Evolutionary conservation across 2,888 invertebrate genomes (phyloP).

Genomic region (Drosophila quasianomalipes): DNA sequence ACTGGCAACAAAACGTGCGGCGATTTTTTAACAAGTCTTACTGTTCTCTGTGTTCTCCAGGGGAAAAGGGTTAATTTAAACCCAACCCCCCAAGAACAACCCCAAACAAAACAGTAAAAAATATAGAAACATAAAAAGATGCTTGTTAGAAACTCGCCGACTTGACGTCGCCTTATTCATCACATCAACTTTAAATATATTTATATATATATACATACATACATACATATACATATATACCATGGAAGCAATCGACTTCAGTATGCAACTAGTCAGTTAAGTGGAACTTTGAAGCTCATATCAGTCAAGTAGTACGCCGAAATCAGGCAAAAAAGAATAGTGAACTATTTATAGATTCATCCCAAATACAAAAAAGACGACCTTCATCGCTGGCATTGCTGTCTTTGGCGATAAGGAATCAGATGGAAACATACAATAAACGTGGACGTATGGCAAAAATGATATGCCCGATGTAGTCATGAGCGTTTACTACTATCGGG

Average conservation of each 20-base stretch:
- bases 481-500: constrained; percentile 22
- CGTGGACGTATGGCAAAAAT: constrained; percentile 28
- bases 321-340: background rate
- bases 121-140: constrained; percentile 23
- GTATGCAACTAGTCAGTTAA: constrained; percentile 19
- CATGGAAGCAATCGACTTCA: background rate
- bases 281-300: background rate
- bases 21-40: constrained; percentile 68
- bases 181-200: constrained; percentile 23
- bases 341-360: constrained; percentile 23
- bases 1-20: constrained; percentile 77
- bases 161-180: constrained; percentile 43
- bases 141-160: constrained; percentile 39
- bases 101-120: constrained; percentile 1
- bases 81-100: constrained; percentile 1
- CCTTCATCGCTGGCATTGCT: constrained; percentile 56
- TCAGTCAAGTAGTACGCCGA: background rate
- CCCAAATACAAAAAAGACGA: constrained; percentile 1
- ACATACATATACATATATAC: background rate
- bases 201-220: background rate
- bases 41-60: constrained; percentile 38
- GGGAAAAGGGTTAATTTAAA: constrained; percentile 59
- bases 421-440: background rate
- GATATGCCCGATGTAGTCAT: too few species aligned
- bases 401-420: constrained; percentile 12